A percentile compares a stretch with the other conserved stretches of the same genome.
Conservation (phyloP, 2,113 vertebrate species). For the Dissostichus mawsoni region DNA sequence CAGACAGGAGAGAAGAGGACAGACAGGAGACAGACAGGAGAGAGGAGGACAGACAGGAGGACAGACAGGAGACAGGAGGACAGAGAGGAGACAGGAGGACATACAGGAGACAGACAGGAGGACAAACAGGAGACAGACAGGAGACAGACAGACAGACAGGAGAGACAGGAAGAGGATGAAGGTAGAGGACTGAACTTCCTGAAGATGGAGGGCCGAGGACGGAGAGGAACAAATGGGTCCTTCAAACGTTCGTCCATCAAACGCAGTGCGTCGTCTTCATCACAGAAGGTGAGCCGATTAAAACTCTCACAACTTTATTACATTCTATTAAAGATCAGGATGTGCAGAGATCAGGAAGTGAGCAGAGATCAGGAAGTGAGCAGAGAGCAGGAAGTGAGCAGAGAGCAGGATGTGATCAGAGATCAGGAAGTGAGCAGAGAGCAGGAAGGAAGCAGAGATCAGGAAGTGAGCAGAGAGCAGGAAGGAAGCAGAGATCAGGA, state of each 20-base stretch:
- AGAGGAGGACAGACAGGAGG: neutral
- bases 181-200: conserved; percentile 2
- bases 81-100: too few relatives aligned
- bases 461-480: too few relatives aligned
- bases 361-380: too few relatives aligned
- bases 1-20: neutral
- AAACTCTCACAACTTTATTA: neutral
- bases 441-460: too few relatives aligned
- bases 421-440: too few relatives aligned
- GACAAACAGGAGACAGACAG: too few relatives aligned
- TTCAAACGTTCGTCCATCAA: conserved; percentile 86
- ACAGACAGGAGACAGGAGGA: too few relatives aligned
- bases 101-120: neutral
- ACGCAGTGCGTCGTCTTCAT: conserved; percentile 81
- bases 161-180: conserved; percentile 7
- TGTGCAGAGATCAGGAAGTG: neutral
- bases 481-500: too few relatives aligned
- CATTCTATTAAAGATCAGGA: neutral
- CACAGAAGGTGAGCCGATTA: conserved; percentile 90
- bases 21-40: neutral
- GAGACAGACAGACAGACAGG: neutral
- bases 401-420: too few relatives aligned
- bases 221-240: conserved; percentile 85
- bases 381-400: too few relatives aligned
- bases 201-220: conserved; percentile 71